phyloP scores from a whole-genome alignment of 1,140 invertebrate species.

The Probaryconus sp. region DNA sequence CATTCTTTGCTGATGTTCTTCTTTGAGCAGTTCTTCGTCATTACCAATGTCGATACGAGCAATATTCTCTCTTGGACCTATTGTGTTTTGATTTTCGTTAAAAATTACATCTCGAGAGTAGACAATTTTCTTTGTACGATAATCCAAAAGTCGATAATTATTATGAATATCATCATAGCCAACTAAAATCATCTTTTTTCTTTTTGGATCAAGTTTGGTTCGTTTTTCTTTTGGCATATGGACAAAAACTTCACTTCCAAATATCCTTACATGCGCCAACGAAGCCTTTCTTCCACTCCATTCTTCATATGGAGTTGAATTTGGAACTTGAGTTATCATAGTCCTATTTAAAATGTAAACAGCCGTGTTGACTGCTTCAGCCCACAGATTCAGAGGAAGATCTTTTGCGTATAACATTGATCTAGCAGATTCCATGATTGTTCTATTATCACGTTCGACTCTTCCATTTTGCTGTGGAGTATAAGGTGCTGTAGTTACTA shows the following conservation, averaged over 20 bases:
- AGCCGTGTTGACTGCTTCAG: constrained; percentile 18
- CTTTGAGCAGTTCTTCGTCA: not conserved
- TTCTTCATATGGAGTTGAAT: not conserved
- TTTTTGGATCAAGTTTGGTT: constrained; percentile 50
- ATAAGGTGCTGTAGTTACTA: constrained; percentile 61
- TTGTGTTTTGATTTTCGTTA: constrained; percentile 35
- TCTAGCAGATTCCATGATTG: constrained; percentile 33
- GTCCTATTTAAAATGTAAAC: constrained; percentile 7
- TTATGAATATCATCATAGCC: constrained; percentile 57
- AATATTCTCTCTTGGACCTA: not conserved
- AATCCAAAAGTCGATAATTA: constrained; percentile 62
- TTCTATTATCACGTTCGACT: constrained; percentile 60
- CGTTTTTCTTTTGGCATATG: not conserved
- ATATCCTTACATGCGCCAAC: not conserved
- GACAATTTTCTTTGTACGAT: constrained; percentile 53
- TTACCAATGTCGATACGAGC: not conserved
- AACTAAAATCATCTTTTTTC: constrained; percentile 47
- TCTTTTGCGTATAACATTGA: constrained; percentile 3
- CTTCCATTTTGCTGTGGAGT: constrained; percentile 67
- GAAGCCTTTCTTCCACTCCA: not conserved
- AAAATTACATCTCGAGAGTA: constrained; percentile 64
- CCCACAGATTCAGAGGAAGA: constrained; percentile 12
- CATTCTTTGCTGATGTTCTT: too few species aligned
- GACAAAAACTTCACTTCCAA: not conserved
- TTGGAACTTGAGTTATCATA: not conserved